A percentile compares a stretch with the other conserved stretches of the same genome.
Evolutionary conservation across 1,140 invertebrate genomes (phyloP).

Genomic region (Meteorus sp.): DNA sequence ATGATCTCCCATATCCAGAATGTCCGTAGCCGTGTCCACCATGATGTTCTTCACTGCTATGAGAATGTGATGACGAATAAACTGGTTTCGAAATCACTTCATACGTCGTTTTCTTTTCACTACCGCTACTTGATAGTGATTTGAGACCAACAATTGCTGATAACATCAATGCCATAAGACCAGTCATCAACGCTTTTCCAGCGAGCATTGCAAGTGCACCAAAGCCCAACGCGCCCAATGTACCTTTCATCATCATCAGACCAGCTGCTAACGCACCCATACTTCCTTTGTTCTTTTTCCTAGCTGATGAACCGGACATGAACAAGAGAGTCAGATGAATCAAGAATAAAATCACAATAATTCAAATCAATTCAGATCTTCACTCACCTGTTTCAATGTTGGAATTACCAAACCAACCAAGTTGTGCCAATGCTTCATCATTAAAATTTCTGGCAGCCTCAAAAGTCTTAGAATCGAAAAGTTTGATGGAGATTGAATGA

Average conservation of each 20-base stretch:
- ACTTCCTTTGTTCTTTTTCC: constrained; percentile 54
- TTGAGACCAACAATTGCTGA: constrained; percentile 78
- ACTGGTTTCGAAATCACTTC: constrained; percentile 82
- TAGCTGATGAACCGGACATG: constrained; percentile 53
- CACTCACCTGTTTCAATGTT: constrained; percentile 43
- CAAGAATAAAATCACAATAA: not conserved
- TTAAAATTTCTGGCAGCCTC: constrained; percentile 60
- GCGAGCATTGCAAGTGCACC: constrained; percentile 76
- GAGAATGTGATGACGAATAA: constrained; percentile 71
- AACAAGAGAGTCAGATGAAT: constrained; percentile 12
- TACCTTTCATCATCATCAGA: constrained; percentile 63
- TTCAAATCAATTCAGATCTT: no score
- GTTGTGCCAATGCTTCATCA: constrained; percentile 50
- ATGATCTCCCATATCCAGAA: constrained; percentile 63
- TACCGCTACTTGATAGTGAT: constrained; percentile 66
- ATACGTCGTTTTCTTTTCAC: constrained; percentile 76
- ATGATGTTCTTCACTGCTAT: constrained; percentile 71
- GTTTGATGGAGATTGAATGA: constrained; percentile 72
- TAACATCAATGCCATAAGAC: constrained; percentile 75
- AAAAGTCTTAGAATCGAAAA: constrained; percentile 68
- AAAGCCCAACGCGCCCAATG: constrained; percentile 72
- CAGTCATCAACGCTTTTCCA: constrained; percentile 84
- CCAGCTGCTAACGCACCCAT: constrained; percentile 51
- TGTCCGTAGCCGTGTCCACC: constrained; percentile 60
- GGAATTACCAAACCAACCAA: constrained; percentile 37